These are phyloP conservation scores for Aphrophora alni DNA, from an alignment of 2,888 invertebrate species.

Conservation along the genomic window DNA sequence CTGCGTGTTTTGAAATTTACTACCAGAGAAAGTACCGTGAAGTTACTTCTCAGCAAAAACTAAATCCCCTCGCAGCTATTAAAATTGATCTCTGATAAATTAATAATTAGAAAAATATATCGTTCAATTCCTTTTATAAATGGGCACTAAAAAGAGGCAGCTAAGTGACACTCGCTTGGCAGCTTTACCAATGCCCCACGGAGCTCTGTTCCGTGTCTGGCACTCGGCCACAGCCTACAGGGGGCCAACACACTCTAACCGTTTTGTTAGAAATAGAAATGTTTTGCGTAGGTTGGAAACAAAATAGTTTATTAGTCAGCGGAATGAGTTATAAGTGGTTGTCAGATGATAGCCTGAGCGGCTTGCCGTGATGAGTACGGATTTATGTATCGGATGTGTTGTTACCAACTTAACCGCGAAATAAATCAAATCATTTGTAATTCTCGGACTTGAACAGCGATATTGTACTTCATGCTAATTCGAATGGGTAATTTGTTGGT, in stretches of 20 bases:
- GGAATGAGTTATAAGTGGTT: background rate
- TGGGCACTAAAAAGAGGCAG: background rate
- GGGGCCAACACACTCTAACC: background rate
- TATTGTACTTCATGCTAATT: background rate
- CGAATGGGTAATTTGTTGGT: background rate
- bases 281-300: slow-evolving; percentile 9
- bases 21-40: no score
- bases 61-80: no score
- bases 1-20: background rate
- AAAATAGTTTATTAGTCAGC: background rate
- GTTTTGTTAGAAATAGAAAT: slow-evolving; percentile 6
- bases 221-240: background rate
- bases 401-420: background rate
- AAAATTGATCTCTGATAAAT: background rate
- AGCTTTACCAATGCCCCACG: background rate
- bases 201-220: background rate
- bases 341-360: background rate
- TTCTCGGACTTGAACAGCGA: background rate
- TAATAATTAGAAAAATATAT: background rate
- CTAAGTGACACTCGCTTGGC: background rate
- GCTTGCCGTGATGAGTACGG: background rate
- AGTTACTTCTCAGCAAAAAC: no score
- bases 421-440: background rate
- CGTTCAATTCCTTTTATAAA: background rate
- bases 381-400: background rate